Conservation (phyloP, 2,113 vertebrate genomes). For the Phalacrocorax pelagicus region DNA sequence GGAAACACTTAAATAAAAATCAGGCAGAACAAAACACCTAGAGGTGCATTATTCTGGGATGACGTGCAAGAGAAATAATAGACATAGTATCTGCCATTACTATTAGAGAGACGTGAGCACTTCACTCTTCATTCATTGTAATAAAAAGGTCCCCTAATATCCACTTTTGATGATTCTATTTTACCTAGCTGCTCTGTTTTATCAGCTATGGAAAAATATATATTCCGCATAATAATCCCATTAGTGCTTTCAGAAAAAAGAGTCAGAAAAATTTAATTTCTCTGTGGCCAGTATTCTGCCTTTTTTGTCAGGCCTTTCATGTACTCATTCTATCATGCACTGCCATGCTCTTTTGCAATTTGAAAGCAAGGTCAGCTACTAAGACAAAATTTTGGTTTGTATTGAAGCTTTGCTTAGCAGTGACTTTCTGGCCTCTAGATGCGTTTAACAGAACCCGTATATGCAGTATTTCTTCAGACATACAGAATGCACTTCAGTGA, state of each 20-base stretch:
- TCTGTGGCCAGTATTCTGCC: neutral
- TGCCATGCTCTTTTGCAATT: neutral
- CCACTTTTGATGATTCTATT: neutral
- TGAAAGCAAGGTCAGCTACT: neutral
- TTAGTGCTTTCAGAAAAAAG: neutral
- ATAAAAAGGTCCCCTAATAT: neutral
- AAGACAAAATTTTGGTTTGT: neutral
- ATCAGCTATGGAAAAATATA: neutral
- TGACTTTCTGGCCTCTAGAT: neutral
- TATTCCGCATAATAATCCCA: neutral
- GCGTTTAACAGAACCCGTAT: neutral
- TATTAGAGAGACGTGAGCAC: neutral
- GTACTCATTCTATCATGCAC: neutral
- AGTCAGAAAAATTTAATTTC: neutral
- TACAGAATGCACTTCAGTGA: neutral
- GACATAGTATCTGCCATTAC: neutral
- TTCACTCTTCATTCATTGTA: neutral
- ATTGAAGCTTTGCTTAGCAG: neutral
- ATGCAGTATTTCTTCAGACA: neutral
- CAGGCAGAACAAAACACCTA: neutral
- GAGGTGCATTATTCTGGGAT: neutral
- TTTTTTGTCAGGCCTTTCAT: neutral
- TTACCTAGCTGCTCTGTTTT: neutral
- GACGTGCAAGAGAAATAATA: neutral
- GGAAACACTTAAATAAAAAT: neutral